Evolutionary conservation across 2,113 vertebrate genomes (phyloP), one percentile per base, ranked within the genome.

Genomic region (Coreoperca whiteheadi): DNA sequence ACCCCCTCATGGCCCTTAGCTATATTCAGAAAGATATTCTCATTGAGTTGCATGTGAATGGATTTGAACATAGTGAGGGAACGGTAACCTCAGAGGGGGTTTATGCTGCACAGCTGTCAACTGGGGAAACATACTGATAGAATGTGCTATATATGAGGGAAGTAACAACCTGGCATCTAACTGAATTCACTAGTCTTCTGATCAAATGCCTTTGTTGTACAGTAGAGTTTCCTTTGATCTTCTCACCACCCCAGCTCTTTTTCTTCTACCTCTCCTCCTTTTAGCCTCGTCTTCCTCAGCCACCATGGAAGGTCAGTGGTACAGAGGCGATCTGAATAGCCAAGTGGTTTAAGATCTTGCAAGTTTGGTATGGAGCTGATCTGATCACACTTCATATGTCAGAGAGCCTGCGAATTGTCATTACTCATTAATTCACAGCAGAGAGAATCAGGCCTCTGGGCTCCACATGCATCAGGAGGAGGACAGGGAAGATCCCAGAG

Each of bases 351-450:
- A n/a, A n/a, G n/a, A n/a, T n/a, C n/a, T n/a, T n/a, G n/a, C n/a
- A n/a, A n/a, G n/a, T n/a, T n/a, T 23, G 41, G 25, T 43, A 37
- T 5, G 10, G 4, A 53, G 66, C 28, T 3, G 16, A 70, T 69
- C 57, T 32, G 76, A 82, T 89, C 25, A 12, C 68, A 16, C 75
- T 83, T 83, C 60, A 48, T 81, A 76, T 82, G 66, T 91, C 54
- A 69, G 86, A 57, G 66, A 69, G 53, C 51, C 63, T 18, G 51
- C 10, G 48, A 92, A 66, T 85, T 73, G 74, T 71, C 71, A 70
- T 79, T 89, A 88, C 89, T 90, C 75, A 90, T 94, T 79, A 67
- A 88, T 83, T 81, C 59, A 50, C 71, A 32, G 69, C 60, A 39
- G 67, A 66, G 60, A 79, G 72, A 77, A 56, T 39, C 30, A 12